Base-by-base conservation (phyloP, 2,113 vertebrate species). In the Mixornis gularis region DNA sequence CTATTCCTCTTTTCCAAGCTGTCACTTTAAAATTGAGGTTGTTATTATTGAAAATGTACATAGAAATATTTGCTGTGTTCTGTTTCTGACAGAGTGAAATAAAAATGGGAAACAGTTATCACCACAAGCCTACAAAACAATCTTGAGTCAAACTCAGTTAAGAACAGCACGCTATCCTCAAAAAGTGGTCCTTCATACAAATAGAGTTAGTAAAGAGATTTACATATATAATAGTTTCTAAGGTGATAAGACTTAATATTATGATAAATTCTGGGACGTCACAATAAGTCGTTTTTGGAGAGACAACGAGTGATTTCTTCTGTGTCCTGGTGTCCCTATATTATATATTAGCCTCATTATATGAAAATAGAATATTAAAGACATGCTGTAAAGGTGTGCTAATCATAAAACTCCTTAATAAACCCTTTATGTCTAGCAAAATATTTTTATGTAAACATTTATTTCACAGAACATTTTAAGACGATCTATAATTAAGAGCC, bases 391-490 rank as follows among this genome's bases (percentile, higher is more conserved):
- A 19, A 34, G 2, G 5, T 68, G 13, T 55, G 29, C 59, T 82
- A 21, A 77, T 63, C 10, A 79, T 41, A 95, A 88, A 72, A 85
- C 76, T 79, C 34, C 38, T 77, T 69, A 79, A 65, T 34, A 66
- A 89, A 85, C 4, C 6, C 18, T 89, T 86, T 91, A 62, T 92
- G 91, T 92, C 55, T 77, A 87, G 30, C 12, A 87, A 95, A 91
- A 82, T 38, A 30, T 87, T 79, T 74, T 80, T 14, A 34, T 11
- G 56, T 22, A 65, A 82, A 74, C 38, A 71, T 16, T 93, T 25
- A 90, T 88, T 92, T 88, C 32, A 44, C 44, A 88, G 19, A 91
- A 70, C 32, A 40, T 62, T 92, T 93, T 26, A 46, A 91, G 93
- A 74, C 5, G 0, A 88, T 88, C 91, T 86, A 62, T 87, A 84